Base-by-base conservation (phyloP, 2,113 vertebrate species). In the Neogobius melanostomus region DNA sequence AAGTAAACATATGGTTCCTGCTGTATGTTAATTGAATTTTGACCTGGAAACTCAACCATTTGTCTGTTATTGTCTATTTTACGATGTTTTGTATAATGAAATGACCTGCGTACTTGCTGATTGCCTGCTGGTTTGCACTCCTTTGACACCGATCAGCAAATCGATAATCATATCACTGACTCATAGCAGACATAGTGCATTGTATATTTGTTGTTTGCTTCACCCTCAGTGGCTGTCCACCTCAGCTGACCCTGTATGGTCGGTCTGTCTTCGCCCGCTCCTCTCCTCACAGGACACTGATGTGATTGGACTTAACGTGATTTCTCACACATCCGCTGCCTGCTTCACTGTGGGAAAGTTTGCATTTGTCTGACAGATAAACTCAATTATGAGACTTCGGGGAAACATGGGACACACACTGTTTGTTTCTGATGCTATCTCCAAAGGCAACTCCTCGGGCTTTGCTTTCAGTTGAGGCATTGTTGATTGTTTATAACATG, bases 311-410 rank as follows among this genome's bases (percentile, higher is more conserved):
- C 17, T 47, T 64, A 67, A 71, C 51, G 64, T 71, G 68, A 64
- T 71, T 64, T 71, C 75, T 74, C 59, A 64, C 1, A 4, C 48
- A 74, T 78, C 69, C 77, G 77, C 69, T 69, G 66, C 44, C 10
- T 17, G 57, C 11, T 36, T 61, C 61, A 73, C n/a, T 66, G 50
- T 68, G 71, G 77, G 69, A 85, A 76, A 28, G 47, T 80, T 74
- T 74, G 52, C 74, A 79, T 52, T 11, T 28, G 4, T 28, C 52
- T 63, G 50, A 80, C 47, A 63, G 64, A 63, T 45, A 72, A 59
- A 71, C 61, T 54, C 7, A 42, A 42, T 61, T 43, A 61, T 15
- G 14, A n/a, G 68, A 56, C 63, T 49, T 52, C 17, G 6, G 68
- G 46, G 64, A 66, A 12, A 51, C 50, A 10, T 46, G 65, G 2